Base-by-base conservation (phyloP, 1,140 invertebrate genomes). In the Drosophila miranda region DNA sequence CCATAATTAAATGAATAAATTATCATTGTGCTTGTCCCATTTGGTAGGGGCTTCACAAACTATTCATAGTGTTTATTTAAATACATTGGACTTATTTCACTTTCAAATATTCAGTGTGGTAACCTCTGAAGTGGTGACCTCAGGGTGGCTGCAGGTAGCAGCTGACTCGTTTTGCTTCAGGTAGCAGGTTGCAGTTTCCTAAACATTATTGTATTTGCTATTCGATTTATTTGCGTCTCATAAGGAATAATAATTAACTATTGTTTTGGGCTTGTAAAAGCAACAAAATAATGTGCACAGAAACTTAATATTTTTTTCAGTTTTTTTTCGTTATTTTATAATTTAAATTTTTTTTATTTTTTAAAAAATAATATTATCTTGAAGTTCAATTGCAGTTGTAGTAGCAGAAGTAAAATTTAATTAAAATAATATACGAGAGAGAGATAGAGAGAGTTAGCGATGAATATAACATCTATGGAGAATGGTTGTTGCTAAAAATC, bases 391-490 rank as follows among this genome's bases (percentile, higher is more conserved):
- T 83, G 79, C 84, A 88, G 83, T 88, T 83, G 79, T 88, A 77
- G 83, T 88, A 88, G 84, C 79, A 89, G 83, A 84, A 77, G 83
- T 88, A 89, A 81, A 84, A 74, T 89, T 84, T 89, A 84, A 89
- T 89, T 84, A 89, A 89, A 89, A 89, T 88, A 90, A 90, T 90
- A 87, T 90, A 90, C 84, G 89, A 90, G 89, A 90, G 87, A 89
- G 89, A 90, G 89, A 89, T 87, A 87, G 82, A 87, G 82, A 87
- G 82, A 87, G 82, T 87, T 87, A 87, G 82, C 82, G 89, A 89
- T 90, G 89, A 90, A 87, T 90, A 77, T 87, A 90, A 89, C 86
- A 90, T 90, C 89, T 84, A 90, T 90, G 89, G 89, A 90, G 89
- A 90, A 90, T 88, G 86, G 84, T 90, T 87, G 79, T 87, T 81